Evolutionary conservation across 2,888 invertebrate species (phyloP).

Genomic region (Eumerus sabulonum): DNA sequence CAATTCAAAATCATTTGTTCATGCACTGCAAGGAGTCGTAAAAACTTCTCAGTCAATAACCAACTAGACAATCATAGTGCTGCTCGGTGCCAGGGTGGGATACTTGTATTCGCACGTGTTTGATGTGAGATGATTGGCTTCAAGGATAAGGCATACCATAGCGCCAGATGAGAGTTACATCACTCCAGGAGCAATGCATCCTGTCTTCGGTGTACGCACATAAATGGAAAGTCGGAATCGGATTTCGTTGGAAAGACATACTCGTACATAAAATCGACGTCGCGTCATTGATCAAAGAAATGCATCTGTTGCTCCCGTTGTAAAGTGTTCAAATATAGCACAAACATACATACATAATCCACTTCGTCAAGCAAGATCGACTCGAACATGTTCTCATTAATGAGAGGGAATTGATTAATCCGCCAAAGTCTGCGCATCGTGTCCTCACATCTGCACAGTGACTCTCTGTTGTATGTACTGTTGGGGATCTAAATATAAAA

Average conservation of each 20-base stretch:
- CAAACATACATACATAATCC: constrained; percentile 1
- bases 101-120: constrained; percentile 50
- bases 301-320: constrained; percentile 24
- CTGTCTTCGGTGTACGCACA: not conserved
- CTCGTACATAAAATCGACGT: constrained; percentile 9
- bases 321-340: constrained; percentile 15
- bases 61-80: constrained; percentile 9
- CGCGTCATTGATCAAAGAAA: constrained; percentile 18
- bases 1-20: constrained; percentile 4
- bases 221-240: constrained; percentile 7
- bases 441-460: constrained; percentile 42
- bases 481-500: constrained; percentile 25
- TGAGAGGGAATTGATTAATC: constrained; percentile 13
- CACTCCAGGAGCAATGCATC: constrained; percentile 11
- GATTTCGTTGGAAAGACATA: not conserved
- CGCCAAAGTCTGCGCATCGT: constrained; percentile 47
- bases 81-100: constrained; percentile 3
- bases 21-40: constrained; percentile 42
- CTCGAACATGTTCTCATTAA: constrained; percentile 30
- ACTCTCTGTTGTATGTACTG: no score
- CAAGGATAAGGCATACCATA: constrained; percentile 23
- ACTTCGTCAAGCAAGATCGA: constrained; percentile 11
- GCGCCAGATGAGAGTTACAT: constrained; percentile 56
- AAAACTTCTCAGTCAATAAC: constrained; percentile 31
- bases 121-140: constrained; percentile 5